phyloP scores from a whole-genome alignment of 1,140 invertebrate species.

The Scaptodrosophila lebanonensis region DNA sequence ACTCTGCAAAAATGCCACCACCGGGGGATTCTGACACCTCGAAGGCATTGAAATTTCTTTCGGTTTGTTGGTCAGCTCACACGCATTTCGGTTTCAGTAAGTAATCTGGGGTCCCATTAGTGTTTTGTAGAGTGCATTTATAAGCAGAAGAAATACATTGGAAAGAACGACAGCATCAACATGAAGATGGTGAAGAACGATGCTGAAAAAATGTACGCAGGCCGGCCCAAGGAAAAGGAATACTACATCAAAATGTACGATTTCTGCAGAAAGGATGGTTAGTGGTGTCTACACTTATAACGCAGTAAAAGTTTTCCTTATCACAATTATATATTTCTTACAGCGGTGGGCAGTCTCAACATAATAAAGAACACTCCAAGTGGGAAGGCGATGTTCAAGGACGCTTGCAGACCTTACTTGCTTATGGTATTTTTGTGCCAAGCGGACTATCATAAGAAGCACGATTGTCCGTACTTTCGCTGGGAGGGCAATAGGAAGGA shows the following conservation, averaged over 20 bases:
- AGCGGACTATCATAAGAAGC: constrained; percentile 48
- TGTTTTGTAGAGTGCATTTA: constrained; percentile 60
- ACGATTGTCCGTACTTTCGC: constrained; percentile 58
- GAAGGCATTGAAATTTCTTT: constrained; percentile 40
- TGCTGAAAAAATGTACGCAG: constrained; percentile 33
- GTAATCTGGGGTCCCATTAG: no score
- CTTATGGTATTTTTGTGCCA: constrained; percentile 45
- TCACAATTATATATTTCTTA: not conserved
- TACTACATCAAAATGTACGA: constrained; percentile 50
- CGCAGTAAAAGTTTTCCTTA: not conserved
- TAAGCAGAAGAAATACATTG: constrained; percentile 57
- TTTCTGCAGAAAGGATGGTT: constrained; percentile 44
- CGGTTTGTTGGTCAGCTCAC: no score
- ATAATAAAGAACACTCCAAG: constrained; percentile 40
- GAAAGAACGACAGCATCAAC: constrained; percentile 52
- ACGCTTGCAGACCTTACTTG: constrained; percentile 49
- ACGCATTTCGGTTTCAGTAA: no score
- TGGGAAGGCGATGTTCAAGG: constrained; percentile 23
- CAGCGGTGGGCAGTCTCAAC: constrained; percentile 25
- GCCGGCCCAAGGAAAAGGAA: constrained; percentile 49
- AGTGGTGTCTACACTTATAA: not conserved
- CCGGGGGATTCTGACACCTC: constrained; percentile 19
- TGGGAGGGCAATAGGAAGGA: constrained; percentile 29
- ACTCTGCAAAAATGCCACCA: constrained; percentile 34
- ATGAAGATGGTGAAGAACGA: constrained; percentile 64